Evolutionary conservation across 1,140 invertebrate genomes (phyloP), one percentile per base, ranked within the genome.

Genomic region (Papilio glaucus): DNA sequence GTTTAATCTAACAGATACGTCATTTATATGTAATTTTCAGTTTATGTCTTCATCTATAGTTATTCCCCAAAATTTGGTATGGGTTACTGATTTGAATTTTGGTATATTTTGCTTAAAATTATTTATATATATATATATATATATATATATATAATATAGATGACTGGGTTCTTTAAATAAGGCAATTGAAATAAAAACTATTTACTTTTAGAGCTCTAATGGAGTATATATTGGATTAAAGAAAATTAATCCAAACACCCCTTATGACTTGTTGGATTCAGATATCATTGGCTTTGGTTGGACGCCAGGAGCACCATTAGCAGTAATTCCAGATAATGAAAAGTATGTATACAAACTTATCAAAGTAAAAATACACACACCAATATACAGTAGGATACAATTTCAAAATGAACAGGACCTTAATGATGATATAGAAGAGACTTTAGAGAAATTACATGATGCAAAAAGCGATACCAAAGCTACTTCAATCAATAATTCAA

Each of bases 201-300:
- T 57, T 73, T 45, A 68, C 57, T 87, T 89, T 71, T 76, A 92
- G 90, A 92, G 90, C 73, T 85, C 90, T 21, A 92, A 92, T 88
- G 90, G 90, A 69, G 81, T 89, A 29, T 92, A 85, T 85, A 70
- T 92, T 71, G 90, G 90, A 10, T 71, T 74, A 21, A 84, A 82
- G 70, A 89, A 81, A 79, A 89, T 92, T 71, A 71, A 80, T 15
- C 77, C 84, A 72, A 84, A 87, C 67, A 73, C 65, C 21, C 88
- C 90, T 71, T 82, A 83, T 73, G 68, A 72, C 53, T 39, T 88
- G 24, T 77, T 77, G 75, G 76, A 89, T 62, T 76, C 42, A 75
- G 87, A 90, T 81, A 37, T 88, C 21, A 87, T 92, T 74, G 90
- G 90, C 2, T 74, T 92, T 75, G 90, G 90, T 7, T 91, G 89